Percentiles rank a stretch among this genome's conserved stretches.
phyloP scores from a whole-genome alignment of 2,797 vertebrate species.

The Otolemur crassicaudatus region DNA sequence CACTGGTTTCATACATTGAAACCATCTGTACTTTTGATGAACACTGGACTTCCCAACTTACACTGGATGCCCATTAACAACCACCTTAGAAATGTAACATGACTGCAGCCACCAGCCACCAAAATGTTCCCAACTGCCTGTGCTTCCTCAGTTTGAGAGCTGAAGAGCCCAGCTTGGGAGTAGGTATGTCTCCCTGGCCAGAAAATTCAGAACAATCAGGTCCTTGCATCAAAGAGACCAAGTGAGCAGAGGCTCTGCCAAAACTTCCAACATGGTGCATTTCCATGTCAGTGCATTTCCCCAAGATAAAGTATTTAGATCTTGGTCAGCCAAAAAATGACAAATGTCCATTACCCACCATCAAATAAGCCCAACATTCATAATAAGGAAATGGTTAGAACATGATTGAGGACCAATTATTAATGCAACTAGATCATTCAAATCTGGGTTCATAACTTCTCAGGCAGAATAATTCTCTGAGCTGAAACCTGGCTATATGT shows the following conservation, averaged over 20 bases:
- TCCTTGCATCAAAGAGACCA: background rate
- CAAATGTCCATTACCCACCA: background rate
- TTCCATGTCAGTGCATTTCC: background rate
- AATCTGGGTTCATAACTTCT: background rate
- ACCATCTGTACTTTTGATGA: background rate
- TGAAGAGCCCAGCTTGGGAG: fast-evolving
- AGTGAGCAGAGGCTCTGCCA: background rate
- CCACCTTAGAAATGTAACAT: background rate
- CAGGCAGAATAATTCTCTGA: background rate
- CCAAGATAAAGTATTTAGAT: background rate
- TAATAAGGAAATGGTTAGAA: background rate
- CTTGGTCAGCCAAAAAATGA: background rate
- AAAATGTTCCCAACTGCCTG: background rate
- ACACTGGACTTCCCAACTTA: background rate
- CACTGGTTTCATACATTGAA: too few relatives aligned
- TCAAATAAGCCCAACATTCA: background rate
- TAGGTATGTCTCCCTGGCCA: fast-evolving
- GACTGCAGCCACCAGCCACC: background rate
- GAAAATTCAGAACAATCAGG: fast-evolving
- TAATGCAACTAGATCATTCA: background rate
- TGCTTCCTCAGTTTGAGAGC: background rate
- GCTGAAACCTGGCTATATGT: background rate
- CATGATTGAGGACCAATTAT: background rate
- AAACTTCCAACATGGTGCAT: background rate
- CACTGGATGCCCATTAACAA: background rate